Base-by-base conservation (phyloP, 2,888 invertebrate genomes). In the Drosophila mayaguana region DNA sequence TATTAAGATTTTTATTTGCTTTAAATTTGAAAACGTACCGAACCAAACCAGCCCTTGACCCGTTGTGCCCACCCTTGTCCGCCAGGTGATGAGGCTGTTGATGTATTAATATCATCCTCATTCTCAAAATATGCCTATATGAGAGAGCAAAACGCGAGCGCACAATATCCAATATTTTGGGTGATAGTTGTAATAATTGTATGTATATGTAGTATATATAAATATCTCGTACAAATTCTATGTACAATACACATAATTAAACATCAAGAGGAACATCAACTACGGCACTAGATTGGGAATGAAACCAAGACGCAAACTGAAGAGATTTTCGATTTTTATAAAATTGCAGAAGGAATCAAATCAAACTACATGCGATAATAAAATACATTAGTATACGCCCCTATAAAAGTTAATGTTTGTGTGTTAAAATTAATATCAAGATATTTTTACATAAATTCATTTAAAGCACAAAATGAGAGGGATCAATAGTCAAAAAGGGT, bases 1-100 rank as follows among this genome's bases (percentile, higher is more conserved):
- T 72, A 70, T 65, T 70, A 77, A 70, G 65, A 64, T 63, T 67
- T 54, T 69, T 61, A 63, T 72, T 73, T 61, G 63, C 71, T 75
- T 71, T 71, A 72, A 74, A 77, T 81, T 81, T 77, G 75, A 84
- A 87, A 94, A 95, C 95, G 94, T 95, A 95, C 95, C 95, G 95
- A 95, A 94, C 94, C 94, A 94, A 95, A 95, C 95, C 95, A 95
- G 94, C 94, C 94, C 93, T 95, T 95, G 94, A 95, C 94, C 94
- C 94, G 95, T 94, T 95, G 95, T 94, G 95, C 94, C 95, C 96
- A 94, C 95, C 95, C 94, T 92, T 94, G 94, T 94, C 93, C 93
- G 91, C 92, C 92, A 90, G 92, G 92, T 83, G 93, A 92, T 92
- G 93, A 91, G 91, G 92, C 92, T 91, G 92, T 92, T 90, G 92